A percentile compares a stretch with the other conserved stretches of the same genome.
These are phyloP conservation scores for Chrysolina oricalcia DNA, from an alignment of 2,888 invertebrate genomes.

Conservation along the genomic window DNA sequence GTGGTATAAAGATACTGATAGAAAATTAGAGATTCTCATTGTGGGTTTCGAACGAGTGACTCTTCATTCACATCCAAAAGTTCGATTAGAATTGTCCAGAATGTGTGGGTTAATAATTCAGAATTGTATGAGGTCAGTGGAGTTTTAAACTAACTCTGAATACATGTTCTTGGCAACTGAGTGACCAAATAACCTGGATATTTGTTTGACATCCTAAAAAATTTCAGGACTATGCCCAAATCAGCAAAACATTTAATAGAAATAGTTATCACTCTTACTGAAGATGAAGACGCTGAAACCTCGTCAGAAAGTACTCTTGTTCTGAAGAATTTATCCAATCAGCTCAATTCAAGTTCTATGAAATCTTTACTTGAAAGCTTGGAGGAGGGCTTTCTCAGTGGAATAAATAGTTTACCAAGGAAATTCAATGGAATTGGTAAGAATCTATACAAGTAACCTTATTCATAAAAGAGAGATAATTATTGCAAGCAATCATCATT, in stretches of 20 bases:
- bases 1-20: constrained; percentile 77
- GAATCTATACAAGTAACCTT: background rate
- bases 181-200: background rate
- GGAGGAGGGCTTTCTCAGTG: constrained; percentile 77
- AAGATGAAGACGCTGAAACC: constrained; percentile 78
- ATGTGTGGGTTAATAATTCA: constrained; percentile 75
- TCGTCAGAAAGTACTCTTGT: constrained; percentile 68
- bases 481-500: too few relatives aligned
- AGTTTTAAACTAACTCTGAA: background rate
- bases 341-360: constrained; percentile 68
- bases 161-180: constrained; percentile 41
- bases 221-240: constrained; percentile 76
- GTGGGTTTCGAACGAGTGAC: constrained; percentile 74
- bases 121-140: constrained; percentile 76
- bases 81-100: constrained; percentile 78
- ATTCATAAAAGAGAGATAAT: too few relatives aligned
- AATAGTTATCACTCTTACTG: constrained; percentile 79
- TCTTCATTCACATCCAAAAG: constrained; percentile 76
- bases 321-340: constrained; percentile 70
- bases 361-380: constrained; percentile 74
- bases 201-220: background rate
- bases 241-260: constrained; percentile 79
- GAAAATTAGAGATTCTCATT: constrained; percentile 74
- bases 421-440: constrained; percentile 78
- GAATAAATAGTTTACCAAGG: constrained; percentile 78